phyloP scores from a whole-genome alignment of 2,888 invertebrate species.

The Drosophila anceps region DNA sequence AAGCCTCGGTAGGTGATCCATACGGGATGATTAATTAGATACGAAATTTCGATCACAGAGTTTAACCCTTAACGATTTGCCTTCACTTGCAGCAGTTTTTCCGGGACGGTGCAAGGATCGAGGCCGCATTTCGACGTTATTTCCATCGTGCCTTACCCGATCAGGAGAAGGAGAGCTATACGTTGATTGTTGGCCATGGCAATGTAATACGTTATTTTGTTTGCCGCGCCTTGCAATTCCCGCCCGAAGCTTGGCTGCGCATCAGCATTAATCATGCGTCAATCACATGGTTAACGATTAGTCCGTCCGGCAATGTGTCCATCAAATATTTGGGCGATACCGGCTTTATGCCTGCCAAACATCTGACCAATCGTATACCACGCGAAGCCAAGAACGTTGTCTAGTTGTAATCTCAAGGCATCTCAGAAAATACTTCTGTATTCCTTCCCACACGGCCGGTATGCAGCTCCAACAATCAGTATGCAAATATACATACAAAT shows the following conservation, averaged over 20 bases:
- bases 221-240: constrained; percentile 98
- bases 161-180: constrained; percentile 93
- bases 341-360: constrained; percentile 94
- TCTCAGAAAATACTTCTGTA: not conserved
- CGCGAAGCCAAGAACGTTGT: constrained; percentile 80
- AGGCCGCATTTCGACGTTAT: constrained; percentile 97
- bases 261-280: constrained; percentile 96
- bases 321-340: constrained; percentile 94
- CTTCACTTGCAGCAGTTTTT: constrained; percentile 91
- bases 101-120: constrained; percentile 96
- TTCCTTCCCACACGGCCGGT: not conserved
- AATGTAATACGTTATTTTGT: constrained; percentile 98
- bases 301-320: constrained; percentile 94
- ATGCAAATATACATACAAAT: constrained; percentile 4
- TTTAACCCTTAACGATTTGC: not conserved
- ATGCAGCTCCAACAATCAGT: constrained; percentile 1
- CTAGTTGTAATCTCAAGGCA: constrained; percentile 37
- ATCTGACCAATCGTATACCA: constrained; percentile 88
- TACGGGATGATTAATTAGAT: not conserved
- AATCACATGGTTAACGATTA: constrained; percentile 95
- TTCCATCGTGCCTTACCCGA: constrained; percentile 94
- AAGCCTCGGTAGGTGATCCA: constrained; percentile 88
- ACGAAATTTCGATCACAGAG: not conserved
- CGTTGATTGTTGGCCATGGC: constrained; percentile 97
- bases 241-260: constrained; percentile 98